Base-by-base conservation (phyloP, 2,113 vertebrate genomes). In the Cynopterus brachyotis region DNA sequence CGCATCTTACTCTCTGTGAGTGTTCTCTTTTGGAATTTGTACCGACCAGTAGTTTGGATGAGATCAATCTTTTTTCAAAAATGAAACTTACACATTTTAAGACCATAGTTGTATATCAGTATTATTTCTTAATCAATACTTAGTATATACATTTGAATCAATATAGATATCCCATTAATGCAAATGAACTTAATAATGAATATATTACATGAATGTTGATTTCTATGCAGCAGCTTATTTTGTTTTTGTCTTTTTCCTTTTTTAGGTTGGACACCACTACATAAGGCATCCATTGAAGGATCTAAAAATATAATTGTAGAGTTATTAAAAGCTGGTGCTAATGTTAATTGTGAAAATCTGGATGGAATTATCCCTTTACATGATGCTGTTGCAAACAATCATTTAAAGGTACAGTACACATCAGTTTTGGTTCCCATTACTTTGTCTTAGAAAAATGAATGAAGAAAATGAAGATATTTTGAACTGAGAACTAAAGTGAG, bases 181-280 rank as follows among this genome's bases (percentile, higher is more conserved):
- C 20, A 94, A 72, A 67, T 80, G 47, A 70, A 30, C 32, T 53
- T 95, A 91, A 50, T n/a, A 45, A 84, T 66, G 75, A 91, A 32
- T 47, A 76, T 78, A 72, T 17, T 83, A n/a, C 47, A 47, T 91
- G 73, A 60, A 64, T 79, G 45, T 75, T 60, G 28, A 20, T 76
- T 70, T 60, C 10, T 82, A 75, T 75, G 19, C 42, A 79, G 30
- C 32, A 94, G 30, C 24, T 85, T 93, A 9, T 62, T 89, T 69
- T 22, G 13, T 53, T 60, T 82, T 87, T 47, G 45, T n/a, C 45
- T 70, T 81, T 93, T 97, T 50, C 15, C 93, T 96, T 97, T 97
- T 15, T 87, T 98, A 99, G 99, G 99, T 81, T 99, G 99, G 99
- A 99, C 99, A 22, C 98, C 99, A 87, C 98, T 99, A 95, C 99